These are phyloP conservation scores for Drosophila peninsularis DNA, from an alignment of 2,888 invertebrate species.

Conservation along the genomic window DNA sequence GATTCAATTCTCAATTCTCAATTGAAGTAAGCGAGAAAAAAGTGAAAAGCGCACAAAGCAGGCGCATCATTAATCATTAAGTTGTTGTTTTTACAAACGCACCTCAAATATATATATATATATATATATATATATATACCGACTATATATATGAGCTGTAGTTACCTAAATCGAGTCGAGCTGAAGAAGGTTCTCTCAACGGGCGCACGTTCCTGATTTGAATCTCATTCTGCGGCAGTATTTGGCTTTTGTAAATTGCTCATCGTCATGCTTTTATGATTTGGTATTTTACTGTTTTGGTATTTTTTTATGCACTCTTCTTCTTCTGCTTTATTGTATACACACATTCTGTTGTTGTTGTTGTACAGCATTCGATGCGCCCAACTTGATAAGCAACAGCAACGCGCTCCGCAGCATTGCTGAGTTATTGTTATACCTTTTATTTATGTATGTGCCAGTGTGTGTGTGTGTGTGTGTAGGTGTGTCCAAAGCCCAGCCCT, in stretches of 20 bases:
- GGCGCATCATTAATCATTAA: slow-evolving; percentile 75
- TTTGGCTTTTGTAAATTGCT: slow-evolving; percentile 76
- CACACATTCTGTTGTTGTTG: slow-evolving; percentile 37
- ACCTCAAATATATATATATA: slow-evolving; percentile 32
- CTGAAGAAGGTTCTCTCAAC: slow-evolving; percentile 20
- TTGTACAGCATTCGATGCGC: slow-evolving; percentile 74
- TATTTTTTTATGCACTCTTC: slow-evolving; percentile 37
- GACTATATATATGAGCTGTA: slow-evolving; percentile 23
- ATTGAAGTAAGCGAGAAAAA: slow-evolving; percentile 51
- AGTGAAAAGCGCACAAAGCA: slow-evolving; percentile 65
- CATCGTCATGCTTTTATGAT: slow-evolving; percentile 81
- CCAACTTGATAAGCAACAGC: slow-evolving; percentile 74
- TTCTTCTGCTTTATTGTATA: slow-evolving; percentile 1
- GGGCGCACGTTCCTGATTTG: slow-evolving; percentile 75
- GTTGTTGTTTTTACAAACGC: slow-evolving; percentile 63
- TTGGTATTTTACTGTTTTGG: slow-evolving; percentile 64
- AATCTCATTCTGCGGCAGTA: slow-evolving; percentile 56
- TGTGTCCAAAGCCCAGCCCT: slow-evolving; percentile 65
- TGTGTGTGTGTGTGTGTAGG: slow-evolving; percentile 55
- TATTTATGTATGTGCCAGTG: slow-evolving; percentile 20
- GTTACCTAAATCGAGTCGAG: slow-evolving; percentile 39
- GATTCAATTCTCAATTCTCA: slow-evolving; percentile 56
- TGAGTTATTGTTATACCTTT: slow-evolving; percentile 70
- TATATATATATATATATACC: slow-evolving; percentile 10
- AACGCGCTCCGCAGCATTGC: slow-evolving; percentile 53